A percentile compares a stretch with the other conserved stretches of the same genome.
These are phyloP conservation scores for Halictus quadricinctus DNA, from an alignment of 2,888 invertebrate genomes.

Conservation along the genomic window DNA sequence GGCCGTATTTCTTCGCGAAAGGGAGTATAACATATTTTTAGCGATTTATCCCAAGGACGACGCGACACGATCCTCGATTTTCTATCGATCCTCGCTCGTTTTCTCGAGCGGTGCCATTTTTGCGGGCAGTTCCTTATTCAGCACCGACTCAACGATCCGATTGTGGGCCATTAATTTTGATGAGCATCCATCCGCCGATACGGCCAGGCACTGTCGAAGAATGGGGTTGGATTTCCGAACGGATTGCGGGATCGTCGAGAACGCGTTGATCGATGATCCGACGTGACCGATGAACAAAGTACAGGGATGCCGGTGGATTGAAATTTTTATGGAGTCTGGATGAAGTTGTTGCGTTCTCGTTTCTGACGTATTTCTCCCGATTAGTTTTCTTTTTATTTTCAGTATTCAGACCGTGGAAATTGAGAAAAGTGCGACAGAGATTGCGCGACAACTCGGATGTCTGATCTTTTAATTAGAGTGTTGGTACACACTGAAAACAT, in stretches of 20 bases:
- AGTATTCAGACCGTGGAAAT: too few species aligned
- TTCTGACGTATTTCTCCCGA: background rate
- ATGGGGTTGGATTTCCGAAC: background rate
- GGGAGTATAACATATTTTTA: slow-evolving; percentile 28
- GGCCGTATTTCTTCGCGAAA: slow-evolving; percentile 38
- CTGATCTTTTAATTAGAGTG: too few species aligned
- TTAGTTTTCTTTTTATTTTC: background rate
- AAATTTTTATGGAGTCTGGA: background rate
- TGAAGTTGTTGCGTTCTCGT: background rate
- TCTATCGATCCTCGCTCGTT: background rate
- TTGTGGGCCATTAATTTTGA: slow-evolving; percentile 6
- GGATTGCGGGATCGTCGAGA: background rate
- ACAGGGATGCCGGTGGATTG: background rate
- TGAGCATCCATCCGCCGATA: background rate
- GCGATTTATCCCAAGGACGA: slow-evolving; percentile 28
- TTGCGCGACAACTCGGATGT: too few species aligned
- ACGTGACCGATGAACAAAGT: background rate
- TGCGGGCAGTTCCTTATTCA: background rate
- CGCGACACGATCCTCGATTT: slow-evolving; percentile 6
- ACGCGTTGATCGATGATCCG: background rate
- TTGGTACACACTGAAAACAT: too few species aligned
- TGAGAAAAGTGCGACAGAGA: too few species aligned
- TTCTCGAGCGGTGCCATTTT: background rate
- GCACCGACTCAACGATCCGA: background rate
- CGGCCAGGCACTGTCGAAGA: background rate